A percentile compares a stretch with the other conserved stretches of the same genome.
These are phyloP conservation scores for Shinisaurus crocodilurus DNA, from an alignment of 2,113 vertebrate species.

Conservation along the genomic window DNA sequence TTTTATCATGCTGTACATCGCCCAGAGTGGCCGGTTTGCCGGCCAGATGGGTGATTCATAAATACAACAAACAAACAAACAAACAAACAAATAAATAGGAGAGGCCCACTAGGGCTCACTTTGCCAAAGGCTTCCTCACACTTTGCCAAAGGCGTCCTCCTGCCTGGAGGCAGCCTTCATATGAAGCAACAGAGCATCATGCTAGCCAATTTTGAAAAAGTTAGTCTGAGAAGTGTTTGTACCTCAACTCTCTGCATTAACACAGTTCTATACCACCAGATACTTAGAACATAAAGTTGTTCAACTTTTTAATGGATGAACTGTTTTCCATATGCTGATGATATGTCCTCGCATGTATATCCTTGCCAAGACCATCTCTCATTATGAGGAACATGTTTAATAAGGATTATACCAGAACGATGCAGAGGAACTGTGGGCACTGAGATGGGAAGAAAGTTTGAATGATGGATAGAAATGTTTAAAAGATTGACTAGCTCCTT, in stretches of 20 bases:
- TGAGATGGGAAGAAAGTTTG: slow-evolving; percentile 13
- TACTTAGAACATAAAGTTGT: neutral
- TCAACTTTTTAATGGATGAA: slow-evolving; percentile 10
- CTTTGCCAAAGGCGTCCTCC: neutral
- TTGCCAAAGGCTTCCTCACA: neutral
- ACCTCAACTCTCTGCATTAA: neutral
- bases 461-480: slow-evolving; percentile 43
- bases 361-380: neutral
- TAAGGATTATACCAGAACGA: neutral
- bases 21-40: too few relatives aligned
- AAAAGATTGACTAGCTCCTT: slow-evolving; percentile 40
- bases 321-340: neutral
- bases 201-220: neutral
- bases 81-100: too few relatives aligned
- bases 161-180: neutral
- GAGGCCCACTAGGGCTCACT: neutral
- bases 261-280: neutral
- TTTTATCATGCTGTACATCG: too few relatives aligned
- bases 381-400: slow-evolving; percentile 7
- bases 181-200: neutral
- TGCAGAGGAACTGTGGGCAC: neutral
- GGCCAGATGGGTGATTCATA: too few relatives aligned
- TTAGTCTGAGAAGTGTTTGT: neutral
- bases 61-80: too few relatives aligned
- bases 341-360: neutral